Base-by-base conservation (phyloP, 2,113 vertebrate genomes). In the Lophura nycthemera region DNA sequence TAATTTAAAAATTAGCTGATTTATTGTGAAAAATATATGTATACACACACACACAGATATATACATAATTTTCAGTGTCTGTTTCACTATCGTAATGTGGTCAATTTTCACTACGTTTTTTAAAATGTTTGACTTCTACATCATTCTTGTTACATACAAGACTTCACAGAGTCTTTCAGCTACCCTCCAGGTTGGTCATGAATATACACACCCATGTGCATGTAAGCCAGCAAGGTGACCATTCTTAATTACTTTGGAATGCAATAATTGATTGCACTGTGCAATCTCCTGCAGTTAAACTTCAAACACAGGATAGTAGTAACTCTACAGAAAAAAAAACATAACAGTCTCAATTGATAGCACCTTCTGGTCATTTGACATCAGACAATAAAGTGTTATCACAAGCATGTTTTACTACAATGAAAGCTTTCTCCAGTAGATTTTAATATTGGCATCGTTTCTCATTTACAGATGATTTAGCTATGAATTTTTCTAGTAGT, bases 351-450 rank as follows among this genome's bases (percentile, higher is more conserved):
- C 48, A 11, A 48, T 0, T 30, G 38, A 64, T 3, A 56, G 34
- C 38, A 69, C 47, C 0, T 73, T 40, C 48, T 78, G 50, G 71
- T 43, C 61, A 66, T 25, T 47, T 70, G 36, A 74, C 25, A 47
- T 5, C 67, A 2, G 0, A 47, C n/a, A 40, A 60, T 34, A 3
- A 27, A 8, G 11, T 11, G 30, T 20, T 34, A 6, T 6, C 29
- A 64, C 3, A 36, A 42, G 22, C 8, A 14, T 2, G 8, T 56
- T 64, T 75, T 38, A 74, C 32, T 40, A 12, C 0, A 0, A 19
- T 32, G 73, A 67, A 24, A 80, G 56, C 69, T 81, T 73, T 77
- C 42, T 34, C 56, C 56, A 59, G 13, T 36, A 36, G 4, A 90
- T 0, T 67, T 45, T 34, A 64, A 38, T 36, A 43, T 52, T 19